These are phyloP conservation scores for Polyommatus icarus DNA, from an alignment of 2,888 invertebrate genomes.

Conservation along the genomic window DNA sequence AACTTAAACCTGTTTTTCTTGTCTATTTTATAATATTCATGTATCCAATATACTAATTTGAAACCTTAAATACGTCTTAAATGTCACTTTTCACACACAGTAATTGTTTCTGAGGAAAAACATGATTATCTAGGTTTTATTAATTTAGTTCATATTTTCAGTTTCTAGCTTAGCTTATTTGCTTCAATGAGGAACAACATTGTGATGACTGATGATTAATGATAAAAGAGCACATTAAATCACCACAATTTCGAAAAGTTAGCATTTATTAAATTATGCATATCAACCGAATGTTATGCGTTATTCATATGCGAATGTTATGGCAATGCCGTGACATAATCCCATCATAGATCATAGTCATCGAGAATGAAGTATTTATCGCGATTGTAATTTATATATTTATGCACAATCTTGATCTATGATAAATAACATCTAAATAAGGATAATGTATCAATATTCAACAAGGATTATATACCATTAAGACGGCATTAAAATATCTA, in stretches of 20 bases:
- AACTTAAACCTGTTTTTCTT: not conserved
- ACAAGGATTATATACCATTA: conserved; percentile 25
- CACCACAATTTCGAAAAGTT: not conserved
- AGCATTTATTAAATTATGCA: not conserved
- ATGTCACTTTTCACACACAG: too few relatives aligned
- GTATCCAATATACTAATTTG: not conserved
- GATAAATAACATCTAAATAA: conserved; percentile 15
- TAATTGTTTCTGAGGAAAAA: too few relatives aligned
- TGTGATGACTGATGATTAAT: too few relatives aligned
- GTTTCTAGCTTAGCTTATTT: too few relatives aligned
- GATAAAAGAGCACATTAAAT: too few relatives aligned
- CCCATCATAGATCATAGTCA: not conserved
- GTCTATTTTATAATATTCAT: not conserved
- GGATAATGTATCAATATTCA: conserved; percentile 28
- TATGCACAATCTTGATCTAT: conserved; percentile 15
- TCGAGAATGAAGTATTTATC: conserved; percentile 3
- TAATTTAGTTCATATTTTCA: too few relatives aligned
- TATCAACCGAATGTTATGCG: not conserved
- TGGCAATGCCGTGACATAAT: not conserved
- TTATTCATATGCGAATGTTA: not conserved
- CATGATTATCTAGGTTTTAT: not conserved
- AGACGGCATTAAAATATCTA: conserved; percentile 19
- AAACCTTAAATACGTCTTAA: not conserved
- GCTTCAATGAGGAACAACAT: too few relatives aligned
- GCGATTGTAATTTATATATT: conserved; percentile 6